Evolutionary conservation across 2,113 vertebrate genomes (phyloP).

Genomic region (Synchiropus splendidus): DNA sequence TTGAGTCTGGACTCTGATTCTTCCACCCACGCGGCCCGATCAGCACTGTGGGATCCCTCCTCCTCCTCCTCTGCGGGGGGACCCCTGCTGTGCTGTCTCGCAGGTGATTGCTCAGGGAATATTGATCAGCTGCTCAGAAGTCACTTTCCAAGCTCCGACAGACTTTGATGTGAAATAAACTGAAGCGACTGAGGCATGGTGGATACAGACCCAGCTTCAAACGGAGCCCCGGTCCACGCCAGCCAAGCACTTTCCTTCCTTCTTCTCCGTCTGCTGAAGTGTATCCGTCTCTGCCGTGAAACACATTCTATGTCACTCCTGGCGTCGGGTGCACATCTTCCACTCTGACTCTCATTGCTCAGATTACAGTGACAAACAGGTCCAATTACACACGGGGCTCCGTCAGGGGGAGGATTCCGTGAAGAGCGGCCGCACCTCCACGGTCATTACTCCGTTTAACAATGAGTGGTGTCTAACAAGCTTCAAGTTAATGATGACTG

Average conservation of each 20-base stretch:
- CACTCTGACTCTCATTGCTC: constrained; percentile 43
- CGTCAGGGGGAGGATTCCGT: constrained; percentile 18
- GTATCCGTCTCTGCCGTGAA: constrained; percentile 5
- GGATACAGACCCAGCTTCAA: constrained; percentile 31
- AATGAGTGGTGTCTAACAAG: constrained; percentile 36
- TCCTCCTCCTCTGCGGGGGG: constrained; percentile 38
- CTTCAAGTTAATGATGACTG: constrained; percentile 37
- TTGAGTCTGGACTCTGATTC: constrained; percentile 31
- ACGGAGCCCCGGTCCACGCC: constrained; percentile 7
- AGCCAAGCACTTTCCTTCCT: constrained; percentile 14
- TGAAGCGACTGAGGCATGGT: constrained; percentile 12
- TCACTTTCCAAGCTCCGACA: constrained; percentile 56
- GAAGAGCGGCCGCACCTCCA: constrained; percentile 46
- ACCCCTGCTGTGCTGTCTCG: constrained; percentile 56
- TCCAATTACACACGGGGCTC: constrained; percentile 45
- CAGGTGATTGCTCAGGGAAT: constrained; percentile 68
- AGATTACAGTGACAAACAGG: constrained; percentile 56
- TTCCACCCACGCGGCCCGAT: constrained; percentile 27
- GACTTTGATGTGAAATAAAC: constrained; percentile 51
- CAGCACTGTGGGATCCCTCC: constrained; percentile 31
- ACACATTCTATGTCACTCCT: not conserved
- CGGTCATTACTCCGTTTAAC: constrained; percentile 54
- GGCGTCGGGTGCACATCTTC: constrained; percentile 14
- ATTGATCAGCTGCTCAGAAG: constrained; percentile 66
- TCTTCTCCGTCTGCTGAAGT: constrained; percentile 18